A percentile compares a stretch with the other conserved stretches of the same genome.
These are phyloP conservation scores for Fulica atra DNA, from an alignment of 2,113 vertebrate genomes.

Conservation along the genomic window DNA sequence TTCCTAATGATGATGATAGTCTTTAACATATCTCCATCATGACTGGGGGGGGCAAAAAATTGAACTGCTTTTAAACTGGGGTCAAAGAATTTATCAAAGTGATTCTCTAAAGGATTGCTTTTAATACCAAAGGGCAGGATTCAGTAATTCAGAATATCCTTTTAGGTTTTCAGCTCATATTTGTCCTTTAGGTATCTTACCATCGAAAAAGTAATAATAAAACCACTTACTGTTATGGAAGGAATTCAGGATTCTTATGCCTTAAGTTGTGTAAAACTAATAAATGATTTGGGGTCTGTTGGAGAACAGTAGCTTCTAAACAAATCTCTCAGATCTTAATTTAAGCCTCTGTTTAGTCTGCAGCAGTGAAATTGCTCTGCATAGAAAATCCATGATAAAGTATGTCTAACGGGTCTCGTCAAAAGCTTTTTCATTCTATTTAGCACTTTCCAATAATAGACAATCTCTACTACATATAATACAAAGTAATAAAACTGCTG, in stretches of 20 bases:
- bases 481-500: background rate
- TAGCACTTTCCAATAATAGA: background rate
- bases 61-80: background rate
- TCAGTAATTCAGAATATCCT: background rate
- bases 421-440: background rate
- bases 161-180: background rate
- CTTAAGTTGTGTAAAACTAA: background rate
- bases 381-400: conserved; percentile 4
- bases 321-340: background rate
- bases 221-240: background rate
- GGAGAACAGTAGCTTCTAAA: background rate
- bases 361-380: background rate
- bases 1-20: background rate
- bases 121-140: background rate
- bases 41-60: background rate
- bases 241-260: background rate
- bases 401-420: background rate
- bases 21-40: background rate
- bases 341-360: conserved; percentile 43
- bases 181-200: background rate
- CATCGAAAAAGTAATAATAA: background rate
- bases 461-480: background rate
- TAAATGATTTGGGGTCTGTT: background rate
- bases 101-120: background rate
- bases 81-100: background rate